phyloP scores from a whole-genome alignment of 2,113 vertebrate genomes.

The Oceanites oceanicus region DNA sequence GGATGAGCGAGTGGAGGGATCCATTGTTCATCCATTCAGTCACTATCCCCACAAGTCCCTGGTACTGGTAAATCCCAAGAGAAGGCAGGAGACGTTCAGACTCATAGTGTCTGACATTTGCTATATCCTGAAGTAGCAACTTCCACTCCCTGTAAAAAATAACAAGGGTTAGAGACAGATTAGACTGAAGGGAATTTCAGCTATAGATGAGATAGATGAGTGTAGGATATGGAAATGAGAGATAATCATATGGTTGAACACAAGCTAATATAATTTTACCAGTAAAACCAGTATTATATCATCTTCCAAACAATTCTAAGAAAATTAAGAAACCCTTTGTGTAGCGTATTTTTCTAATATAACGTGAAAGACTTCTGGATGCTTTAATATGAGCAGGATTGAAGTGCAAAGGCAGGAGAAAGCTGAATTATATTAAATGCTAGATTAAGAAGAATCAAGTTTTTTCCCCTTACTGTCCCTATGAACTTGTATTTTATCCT shows the following conservation, averaged over 20 bases:
- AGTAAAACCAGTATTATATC: neutral
- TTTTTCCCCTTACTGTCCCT: neutral
- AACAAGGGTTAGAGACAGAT: neutral
- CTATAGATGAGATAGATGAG: too few relatives aligned
- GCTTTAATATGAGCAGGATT: neutral
- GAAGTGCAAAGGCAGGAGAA: neutral
- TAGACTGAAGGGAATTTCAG: neutral
- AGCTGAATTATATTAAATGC: neutral
- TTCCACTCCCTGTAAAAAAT: conserved; percentile 23
- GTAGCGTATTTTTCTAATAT: neutral
- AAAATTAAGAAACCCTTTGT: neutral
- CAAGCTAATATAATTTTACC: neutral
- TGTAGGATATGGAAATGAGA: neutral
- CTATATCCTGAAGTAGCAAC: conserved; percentile 35
- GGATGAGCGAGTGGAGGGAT: conserved; percentile 67
- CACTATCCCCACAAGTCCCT: conserved; percentile 55
- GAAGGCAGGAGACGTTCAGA: conserved; percentile 55
- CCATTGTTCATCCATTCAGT: conserved; percentile 77
- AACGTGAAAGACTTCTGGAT: neutral
- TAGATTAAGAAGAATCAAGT: neutral
- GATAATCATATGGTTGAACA: neutral
- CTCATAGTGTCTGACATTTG: neutral
- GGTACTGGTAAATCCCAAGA: conserved; percentile 65
- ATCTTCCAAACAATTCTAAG: neutral
- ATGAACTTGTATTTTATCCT: neutral